Base-by-base conservation (phyloP, 2,113 vertebrate genomes). In the Eupsittula cactorum region DNA sequence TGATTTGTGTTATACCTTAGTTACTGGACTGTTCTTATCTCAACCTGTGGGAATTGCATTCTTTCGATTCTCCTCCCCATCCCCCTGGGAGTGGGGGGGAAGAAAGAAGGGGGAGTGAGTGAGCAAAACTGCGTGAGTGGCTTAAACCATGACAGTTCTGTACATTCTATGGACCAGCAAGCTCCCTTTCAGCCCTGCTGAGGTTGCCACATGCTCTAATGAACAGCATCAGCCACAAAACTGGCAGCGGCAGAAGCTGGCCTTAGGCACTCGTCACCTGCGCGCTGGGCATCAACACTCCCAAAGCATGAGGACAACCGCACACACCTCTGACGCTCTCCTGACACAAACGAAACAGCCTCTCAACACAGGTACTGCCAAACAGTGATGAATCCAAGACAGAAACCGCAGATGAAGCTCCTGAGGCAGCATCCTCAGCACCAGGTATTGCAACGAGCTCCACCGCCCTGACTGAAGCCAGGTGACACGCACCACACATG, bases 351-450 rank as follows among this genome's bases (percentile, higher is more conserved):
- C 29, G 5, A 69, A 90, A 69, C 70, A 49, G 53, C 37, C 37
- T 82, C 69, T 60, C 46, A 82, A 47, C 20, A 33, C 1, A 4
- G 23, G 17, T 27, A 41, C 70, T 0, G 9, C 77, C 74, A 31
- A 53, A 24, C 31, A 93, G 28, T 3, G 1, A 63, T 28, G 62
- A 68, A 82, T 77, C 59, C 50, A 59, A 63, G 68, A 79, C 83
- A 91, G 94, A 92, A 95, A 93, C 88, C 82, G 83, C 91, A 91
- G 90, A 95, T 86, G 74, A 93, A 93, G 77, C 83, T 81, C 29
- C 86, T 27, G 46, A 35, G 71, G 59, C 82, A 57, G 63, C 71
- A 80, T 50, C 68, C 29, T 13, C 7, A 0, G 44, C 10, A 37
- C 59, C 92, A 88, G 60, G 80, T 70, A 86, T 41, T 88, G 5